Evolutionary conservation across 2,113 vertebrate genomes (phyloP), one percentile per base, ranked within the genome.

Genomic region (Danionella cerebrum): DNA sequence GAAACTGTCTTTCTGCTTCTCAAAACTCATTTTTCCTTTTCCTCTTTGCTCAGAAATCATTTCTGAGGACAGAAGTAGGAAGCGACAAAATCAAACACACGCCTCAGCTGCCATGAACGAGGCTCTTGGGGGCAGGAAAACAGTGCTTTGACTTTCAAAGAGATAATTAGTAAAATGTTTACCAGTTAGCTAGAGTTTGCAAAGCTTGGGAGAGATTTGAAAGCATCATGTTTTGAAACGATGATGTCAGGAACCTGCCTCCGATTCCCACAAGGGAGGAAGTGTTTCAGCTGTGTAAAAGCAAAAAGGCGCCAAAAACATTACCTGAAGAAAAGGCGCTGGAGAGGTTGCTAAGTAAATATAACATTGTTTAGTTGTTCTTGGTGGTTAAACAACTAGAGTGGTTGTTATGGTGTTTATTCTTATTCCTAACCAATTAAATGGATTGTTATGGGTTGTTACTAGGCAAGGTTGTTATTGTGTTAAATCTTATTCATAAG

Each of bases 251-350:
- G 72, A 74, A 75, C 73, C 74, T 72, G 75, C 59, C 76, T 81
- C 79, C 78, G 82, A 84, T 87, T 86, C 87, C 79, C 80, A 86
- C 85, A 85, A 85, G 76, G 84, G 84, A 77, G 85, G 84, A 87
- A 87, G 86, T 86, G 83, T 88, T 88, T 86, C 85, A 80, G 84
- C 85, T 81, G n/a, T n/a, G n/a, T n/a, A n/a, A n/a, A n/a, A n/a
- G n/a, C n/a, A n/a, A n/a, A n/a, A n/a, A n/a, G n/a, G n/a, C n/a
- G n/a, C n/a, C n/a, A n/a, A n/a, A n/a, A n/a, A n/a, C n/a, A n/a
- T n/a, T n/a, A n/a, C n/a, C n/a, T n/a, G n/a, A n/a, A n/a, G n/a
- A n/a, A n/a, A n/a, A n/a, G n/a, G n/a, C n/a, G n/a, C n/a, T n/a
- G n/a, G n/a, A n/a, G n/a, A n/a, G n/a, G n/a, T n/a, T n/a, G n/a